A percentile compares a stretch with the other conserved stretches of the same genome.
These are phyloP conservation scores for Drosophila melanica DNA, from an alignment of 1,140 invertebrate species.

Conservation along the genomic window DNA sequence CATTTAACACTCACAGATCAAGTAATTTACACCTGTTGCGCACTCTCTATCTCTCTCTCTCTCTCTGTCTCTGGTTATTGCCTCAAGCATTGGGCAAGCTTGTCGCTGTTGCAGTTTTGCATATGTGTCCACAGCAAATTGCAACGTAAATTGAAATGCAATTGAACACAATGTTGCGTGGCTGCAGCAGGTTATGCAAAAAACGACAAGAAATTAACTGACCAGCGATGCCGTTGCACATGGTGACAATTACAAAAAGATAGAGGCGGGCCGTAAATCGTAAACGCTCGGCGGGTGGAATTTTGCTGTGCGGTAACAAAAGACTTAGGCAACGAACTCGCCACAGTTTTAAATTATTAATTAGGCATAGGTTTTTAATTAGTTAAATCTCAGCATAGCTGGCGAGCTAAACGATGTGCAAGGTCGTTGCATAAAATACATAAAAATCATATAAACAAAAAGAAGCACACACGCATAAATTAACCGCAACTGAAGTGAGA, in stretches of 20 bases:
- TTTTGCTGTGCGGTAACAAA: slow-evolving; percentile 49
- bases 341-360: slow-evolving; percentile 19
- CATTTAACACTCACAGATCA: background rate
- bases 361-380: slow-evolving; percentile 54
- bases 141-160: slow-evolving; percentile 72
- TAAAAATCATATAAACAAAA: slow-evolving; percentile 77
- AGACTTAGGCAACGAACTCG: slow-evolving; percentile 77
- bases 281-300: slow-evolving; percentile 1
- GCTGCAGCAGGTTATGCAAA: slow-evolving; percentile 62
- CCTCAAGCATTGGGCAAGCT: slow-evolving; percentile 40
- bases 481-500: slow-evolving; percentile 41
- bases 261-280: background rate
- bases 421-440: slow-evolving; percentile 81
- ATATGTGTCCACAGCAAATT: slow-evolving; percentile 65
- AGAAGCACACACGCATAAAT: slow-evolving; percentile 53
- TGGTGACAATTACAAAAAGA: slow-evolving; percentile 31
- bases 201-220: slow-evolving; percentile 53
- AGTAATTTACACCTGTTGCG: slow-evolving; percentile 30
- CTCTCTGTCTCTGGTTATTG: slow-evolving; percentile 2
- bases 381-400: slow-evolving; percentile 24
- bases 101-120: slow-evolving; percentile 41
- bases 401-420: slow-evolving; percentile 65
- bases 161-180: slow-evolving; percentile 70
- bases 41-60: background rate
- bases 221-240: slow-evolving; percentile 40